Percentiles rank a stretch among this genome's conserved stretches.
These are phyloP conservation scores for Tinea semifulvella DNA, from an alignment of 2,888 invertebrate species.

Conservation along the genomic window DNA sequence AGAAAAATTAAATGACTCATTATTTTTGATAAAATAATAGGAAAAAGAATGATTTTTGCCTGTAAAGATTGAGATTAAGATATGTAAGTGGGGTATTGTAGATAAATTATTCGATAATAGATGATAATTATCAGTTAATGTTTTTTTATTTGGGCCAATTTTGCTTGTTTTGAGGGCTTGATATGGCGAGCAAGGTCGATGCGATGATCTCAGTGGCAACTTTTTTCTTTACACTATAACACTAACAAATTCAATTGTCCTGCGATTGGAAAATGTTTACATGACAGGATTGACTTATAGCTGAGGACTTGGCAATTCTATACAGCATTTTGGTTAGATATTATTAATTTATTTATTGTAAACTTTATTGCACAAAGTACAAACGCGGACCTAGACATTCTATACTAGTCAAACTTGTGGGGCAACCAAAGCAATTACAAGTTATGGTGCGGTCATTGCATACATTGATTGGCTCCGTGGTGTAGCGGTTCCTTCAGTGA, in stretches of 20 bases:
- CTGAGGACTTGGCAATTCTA: no score
- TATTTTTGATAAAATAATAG: slow-evolving; percentile 20
- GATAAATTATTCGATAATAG: background rate
- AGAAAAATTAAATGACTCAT: background rate
- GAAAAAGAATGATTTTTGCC: slow-evolving; percentile 28
- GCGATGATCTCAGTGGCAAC: slow-evolving; percentile 52
- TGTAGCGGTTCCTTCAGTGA: no score
- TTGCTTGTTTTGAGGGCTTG: background rate
- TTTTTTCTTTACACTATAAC: slow-evolving; percentile 35
- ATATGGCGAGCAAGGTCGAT: slow-evolving; percentile 40
- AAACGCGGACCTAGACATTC: no score
- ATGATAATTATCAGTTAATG: background rate
- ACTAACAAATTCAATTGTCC: slow-evolving; percentile 2
- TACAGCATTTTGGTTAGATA: no score
- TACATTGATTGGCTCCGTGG: no score
- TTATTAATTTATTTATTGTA: no score
- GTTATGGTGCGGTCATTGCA: no score
- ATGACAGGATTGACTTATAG: no score
- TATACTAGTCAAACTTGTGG: no score
- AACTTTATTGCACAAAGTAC: no score
- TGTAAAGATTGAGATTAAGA: slow-evolving; percentile 6
- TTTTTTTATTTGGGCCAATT: background rate
- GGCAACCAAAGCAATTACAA: no score
- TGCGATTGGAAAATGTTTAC: background rate
- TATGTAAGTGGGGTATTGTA: slow-evolving; percentile 3